phyloP scores from a whole-genome alignment of 1,140 invertebrate genomes.

The Brachionus rubens region DNA sequence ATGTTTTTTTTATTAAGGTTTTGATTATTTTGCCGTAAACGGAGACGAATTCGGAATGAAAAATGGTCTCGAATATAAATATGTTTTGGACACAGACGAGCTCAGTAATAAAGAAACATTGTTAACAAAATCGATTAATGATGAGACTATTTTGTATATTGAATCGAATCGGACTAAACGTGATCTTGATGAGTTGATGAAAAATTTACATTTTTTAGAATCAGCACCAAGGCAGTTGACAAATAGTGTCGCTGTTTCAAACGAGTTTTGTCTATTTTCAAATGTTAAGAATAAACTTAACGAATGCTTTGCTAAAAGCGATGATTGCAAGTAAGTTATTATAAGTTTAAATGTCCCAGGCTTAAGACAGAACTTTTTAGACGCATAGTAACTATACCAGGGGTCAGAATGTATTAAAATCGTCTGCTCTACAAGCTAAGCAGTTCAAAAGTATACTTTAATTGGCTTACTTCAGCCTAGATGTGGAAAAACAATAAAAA shows the following conservation, averaged over 20 bases:
- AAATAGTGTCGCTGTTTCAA: background rate
- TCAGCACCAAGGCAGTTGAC: background rate
- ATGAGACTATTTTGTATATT: background rate
- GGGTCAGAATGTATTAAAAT: background rate
- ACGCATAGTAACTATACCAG: background rate
- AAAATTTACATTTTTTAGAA: background rate
- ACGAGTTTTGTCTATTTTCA: background rate
- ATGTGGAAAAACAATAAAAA: no score
- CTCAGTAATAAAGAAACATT: background rate
- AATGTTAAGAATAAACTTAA: conserved; percentile 30
- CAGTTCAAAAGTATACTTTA: no score
- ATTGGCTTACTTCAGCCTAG: no score
- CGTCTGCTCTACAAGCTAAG: no score
- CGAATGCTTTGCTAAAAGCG: conserved; percentile 13
- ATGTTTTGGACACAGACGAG: background rate
- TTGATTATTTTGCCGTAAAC: background rate
- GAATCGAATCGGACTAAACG: background rate
- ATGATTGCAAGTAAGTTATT: conserved; percentile 25
- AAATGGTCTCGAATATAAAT: conserved; percentile 6
- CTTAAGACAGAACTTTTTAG: background rate
- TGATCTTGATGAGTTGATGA: background rate
- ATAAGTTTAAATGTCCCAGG: background rate
- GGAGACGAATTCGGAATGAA: background rate
- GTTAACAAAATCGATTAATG: background rate
- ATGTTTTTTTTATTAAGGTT: background rate